Conservation (phyloP, 2,888 invertebrate species). For the Habroteleia sp. region DNA sequence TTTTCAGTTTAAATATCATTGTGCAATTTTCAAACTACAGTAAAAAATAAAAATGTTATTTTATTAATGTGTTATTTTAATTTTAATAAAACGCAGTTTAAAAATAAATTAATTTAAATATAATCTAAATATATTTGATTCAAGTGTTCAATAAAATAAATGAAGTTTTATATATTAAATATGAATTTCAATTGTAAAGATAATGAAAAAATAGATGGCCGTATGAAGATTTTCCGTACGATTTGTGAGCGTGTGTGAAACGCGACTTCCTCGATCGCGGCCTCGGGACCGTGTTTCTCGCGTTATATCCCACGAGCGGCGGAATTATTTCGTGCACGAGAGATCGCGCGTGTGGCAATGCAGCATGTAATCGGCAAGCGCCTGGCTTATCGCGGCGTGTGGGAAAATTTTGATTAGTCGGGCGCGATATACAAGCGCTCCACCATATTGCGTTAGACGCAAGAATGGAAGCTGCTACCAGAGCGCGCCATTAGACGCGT, state of each 20-base stretch:
- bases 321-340: conserved; percentile 60
- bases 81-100: too few species aligned
- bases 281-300: conserved; percentile 23
- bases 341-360: conserved; percentile 62
- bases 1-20: conserved; percentile 22
- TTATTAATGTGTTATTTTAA: too few species aligned
- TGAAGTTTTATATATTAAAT: too few species aligned
- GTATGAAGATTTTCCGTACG: conserved; percentile 13
- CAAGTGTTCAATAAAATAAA: too few species aligned
- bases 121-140: too few species aligned
- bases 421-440: conserved; percentile 37
- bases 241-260: not conserved
- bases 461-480: conserved; percentile 45
- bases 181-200: too few species aligned
- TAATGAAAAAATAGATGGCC: too few species aligned
- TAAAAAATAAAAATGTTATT: too few species aligned
- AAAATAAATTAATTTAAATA: too few species aligned
- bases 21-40: too few species aligned
- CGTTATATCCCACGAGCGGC: conserved; percentile 51
- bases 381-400: conserved; percentile 50
- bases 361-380: conserved; percentile 53
- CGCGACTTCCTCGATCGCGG: conserved; percentile 12
- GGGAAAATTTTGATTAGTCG: conserved; percentile 63
- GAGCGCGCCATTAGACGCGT: conserved; percentile 2
- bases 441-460: conserved; percentile 38